These are phyloP conservation scores for Ameiurus melas DNA, from an alignment of 2,113 vertebrate genomes.

Conservation along the genomic window DNA sequence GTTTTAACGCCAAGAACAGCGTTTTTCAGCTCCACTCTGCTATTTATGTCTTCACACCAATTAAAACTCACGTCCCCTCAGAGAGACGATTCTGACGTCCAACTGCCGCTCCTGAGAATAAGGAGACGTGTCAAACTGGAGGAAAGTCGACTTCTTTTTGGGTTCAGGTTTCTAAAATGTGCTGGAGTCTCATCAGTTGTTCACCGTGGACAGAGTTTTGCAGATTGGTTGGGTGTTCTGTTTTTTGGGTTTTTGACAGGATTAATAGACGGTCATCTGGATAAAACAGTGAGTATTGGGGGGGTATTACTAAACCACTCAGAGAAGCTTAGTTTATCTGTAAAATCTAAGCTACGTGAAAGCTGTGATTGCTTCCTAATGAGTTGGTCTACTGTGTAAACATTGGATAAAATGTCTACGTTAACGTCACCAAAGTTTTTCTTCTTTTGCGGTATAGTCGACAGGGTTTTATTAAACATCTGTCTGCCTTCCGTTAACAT, in stretches of 20 bases:
- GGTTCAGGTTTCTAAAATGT: background rate
- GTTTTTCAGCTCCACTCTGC: conserved; percentile 43
- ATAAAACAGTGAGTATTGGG: background rate
- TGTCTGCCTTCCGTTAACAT: no score
- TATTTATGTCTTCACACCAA: conserved; percentile 57
- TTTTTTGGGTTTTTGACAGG: no score
- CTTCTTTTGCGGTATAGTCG: background rate
- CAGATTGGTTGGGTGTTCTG: background rate
- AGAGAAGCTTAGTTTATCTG: background rate
- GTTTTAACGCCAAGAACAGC: conserved; percentile 46
- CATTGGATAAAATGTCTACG: background rate
- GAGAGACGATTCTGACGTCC: conserved; percentile 17
- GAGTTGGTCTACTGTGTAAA: background rate
- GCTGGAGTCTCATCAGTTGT: background rate
- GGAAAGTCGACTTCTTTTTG: background rate
- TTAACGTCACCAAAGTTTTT: background rate
- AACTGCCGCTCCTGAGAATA: conserved; percentile 26
- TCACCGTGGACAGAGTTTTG: background rate
- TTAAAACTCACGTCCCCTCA: conserved; percentile 47
- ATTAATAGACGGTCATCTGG: background rate
- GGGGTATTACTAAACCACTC: background rate
- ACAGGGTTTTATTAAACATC: background rate
- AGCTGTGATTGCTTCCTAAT: background rate
- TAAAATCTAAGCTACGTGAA: background rate
- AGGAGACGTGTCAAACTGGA: conserved; percentile 4